Base-by-base conservation (phyloP, 2,797 vertebrate species). In the Harpagifer antarcticus region DNA sequence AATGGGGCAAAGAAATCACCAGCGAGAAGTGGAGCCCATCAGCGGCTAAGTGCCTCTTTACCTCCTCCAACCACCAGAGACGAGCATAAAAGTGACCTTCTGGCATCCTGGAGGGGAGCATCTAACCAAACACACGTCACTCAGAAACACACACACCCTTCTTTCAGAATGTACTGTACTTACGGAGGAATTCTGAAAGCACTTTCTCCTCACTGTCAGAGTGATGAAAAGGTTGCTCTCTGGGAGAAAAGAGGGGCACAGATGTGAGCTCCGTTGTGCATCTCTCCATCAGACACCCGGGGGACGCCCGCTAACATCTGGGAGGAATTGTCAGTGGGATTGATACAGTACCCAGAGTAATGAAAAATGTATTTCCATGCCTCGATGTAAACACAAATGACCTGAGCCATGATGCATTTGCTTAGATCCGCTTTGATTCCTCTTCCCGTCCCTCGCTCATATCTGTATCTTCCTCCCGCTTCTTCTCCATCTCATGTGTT, bases 1-100 rank as follows among this genome's bases (percentile, higher is more conserved):
- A 91, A 88, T 88, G 90, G 87, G 85, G 82, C 82, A 90, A 82
- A 86, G 85, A 88, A 90, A 87, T 90, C 74, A 75, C 62, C n/a
- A 33, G 65, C 20, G 17, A 76, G 52, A 86, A 74, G 74, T 70
- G 45, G 79, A 85, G 50, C 70, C 89, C 86, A 91, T 91, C 89
- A 88, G 59, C 23, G 14, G 72, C 85, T 93, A 95, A 95, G 92
- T 94, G 92, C 89, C 89, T 92, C 90, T 94, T 95, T 94, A 93
- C 91, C 87, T 89, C 82, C 78, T 79, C 74, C 78, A 91, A 85
- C 83, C 87, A 85, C 89, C 74, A 64, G 87, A 93, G 86, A 91
- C 58, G 63, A 53, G 52, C 44, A 56, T 71, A 50, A 4, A 63
- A 66, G 78, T 89, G 89, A 89, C 89, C 91, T 90, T 86, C 88